Evolutionary conservation across 2,113 vertebrate species (phyloP).

Genomic region (Cercopithecus mona): DNA sequence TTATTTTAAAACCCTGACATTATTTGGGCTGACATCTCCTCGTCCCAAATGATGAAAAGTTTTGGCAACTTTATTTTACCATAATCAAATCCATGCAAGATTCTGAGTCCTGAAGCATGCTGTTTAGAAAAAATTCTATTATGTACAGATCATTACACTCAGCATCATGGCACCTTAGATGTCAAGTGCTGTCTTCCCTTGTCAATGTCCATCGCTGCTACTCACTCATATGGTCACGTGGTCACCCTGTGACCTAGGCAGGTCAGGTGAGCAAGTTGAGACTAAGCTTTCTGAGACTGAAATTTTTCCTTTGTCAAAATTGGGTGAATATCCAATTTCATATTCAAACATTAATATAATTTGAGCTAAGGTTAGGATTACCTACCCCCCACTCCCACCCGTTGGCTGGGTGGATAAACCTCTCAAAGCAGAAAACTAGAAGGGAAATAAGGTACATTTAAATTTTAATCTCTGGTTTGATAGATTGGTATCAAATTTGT

Average conservation of each 20-base stretch:
- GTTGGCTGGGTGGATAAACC: background rate
- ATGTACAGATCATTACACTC: background rate
- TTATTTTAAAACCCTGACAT: background rate
- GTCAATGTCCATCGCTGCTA: background rate
- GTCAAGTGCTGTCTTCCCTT: background rate
- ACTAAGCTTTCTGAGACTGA: background rate
- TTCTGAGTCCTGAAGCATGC: background rate
- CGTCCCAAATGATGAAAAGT: background rate
- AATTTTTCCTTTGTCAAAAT: background rate
- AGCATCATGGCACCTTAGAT: background rate
- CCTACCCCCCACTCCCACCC: too few relatives aligned
- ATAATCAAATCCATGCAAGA: background rate
- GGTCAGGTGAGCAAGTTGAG: background rate
- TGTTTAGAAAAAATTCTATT: background rate
- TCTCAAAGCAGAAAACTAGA: slow-evolving; percentile 10
- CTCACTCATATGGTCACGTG: background rate
- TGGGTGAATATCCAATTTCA: background rate
- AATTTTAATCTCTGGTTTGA: slow-evolving; percentile 25
- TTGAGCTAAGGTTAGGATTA: background rate
- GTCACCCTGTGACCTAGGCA: background rate
- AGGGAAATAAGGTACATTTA: slow-evolving; percentile 16
- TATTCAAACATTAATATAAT: background rate
- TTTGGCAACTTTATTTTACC: slow-evolving; percentile 29
- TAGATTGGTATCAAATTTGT: slow-evolving; percentile 52
- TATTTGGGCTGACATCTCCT: background rate